phyloP scores from a whole-genome alignment of 2,797 vertebrate genomes.

The Uromys caudimaculatus region DNA sequence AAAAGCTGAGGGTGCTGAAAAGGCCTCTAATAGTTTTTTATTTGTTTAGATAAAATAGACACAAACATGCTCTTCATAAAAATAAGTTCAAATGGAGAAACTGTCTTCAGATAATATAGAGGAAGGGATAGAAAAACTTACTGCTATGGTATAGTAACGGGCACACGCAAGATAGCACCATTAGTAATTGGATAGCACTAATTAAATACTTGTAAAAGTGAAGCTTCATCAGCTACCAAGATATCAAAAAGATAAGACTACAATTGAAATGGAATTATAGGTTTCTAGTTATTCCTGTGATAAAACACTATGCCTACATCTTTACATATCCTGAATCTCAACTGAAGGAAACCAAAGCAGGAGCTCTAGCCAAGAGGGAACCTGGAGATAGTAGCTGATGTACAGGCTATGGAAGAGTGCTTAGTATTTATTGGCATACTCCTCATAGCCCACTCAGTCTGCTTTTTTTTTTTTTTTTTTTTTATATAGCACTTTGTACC shows the following conservation, averaged over 20 bases:
- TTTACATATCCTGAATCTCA: neutral
- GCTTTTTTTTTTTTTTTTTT: neutral
- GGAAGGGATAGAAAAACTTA: neutral
- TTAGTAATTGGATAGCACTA: neutral
- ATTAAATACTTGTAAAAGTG: neutral
- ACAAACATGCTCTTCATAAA: neutral
- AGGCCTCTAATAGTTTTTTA: neutral
- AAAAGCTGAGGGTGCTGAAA: neutral
- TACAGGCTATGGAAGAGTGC: neutral
- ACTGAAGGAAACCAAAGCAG: neutral
- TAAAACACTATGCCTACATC: neutral
- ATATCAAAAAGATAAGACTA: neutral
- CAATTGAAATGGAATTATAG: neutral
- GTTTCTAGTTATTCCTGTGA: neutral
- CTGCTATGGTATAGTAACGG: neutral
- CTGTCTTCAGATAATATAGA: neutral
- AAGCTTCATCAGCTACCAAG: no score
- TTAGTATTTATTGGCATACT: neutral
- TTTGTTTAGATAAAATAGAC: neutral
- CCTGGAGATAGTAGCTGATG: neutral
- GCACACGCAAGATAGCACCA: neutral
- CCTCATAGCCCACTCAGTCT: neutral
- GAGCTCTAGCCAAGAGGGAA: neutral
- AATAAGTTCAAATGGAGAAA: neutral
- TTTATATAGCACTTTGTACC: neutral